Evolutionary conservation across 2,113 vertebrate genomes (phyloP).

Genomic region (Clupea harengus): DNA sequence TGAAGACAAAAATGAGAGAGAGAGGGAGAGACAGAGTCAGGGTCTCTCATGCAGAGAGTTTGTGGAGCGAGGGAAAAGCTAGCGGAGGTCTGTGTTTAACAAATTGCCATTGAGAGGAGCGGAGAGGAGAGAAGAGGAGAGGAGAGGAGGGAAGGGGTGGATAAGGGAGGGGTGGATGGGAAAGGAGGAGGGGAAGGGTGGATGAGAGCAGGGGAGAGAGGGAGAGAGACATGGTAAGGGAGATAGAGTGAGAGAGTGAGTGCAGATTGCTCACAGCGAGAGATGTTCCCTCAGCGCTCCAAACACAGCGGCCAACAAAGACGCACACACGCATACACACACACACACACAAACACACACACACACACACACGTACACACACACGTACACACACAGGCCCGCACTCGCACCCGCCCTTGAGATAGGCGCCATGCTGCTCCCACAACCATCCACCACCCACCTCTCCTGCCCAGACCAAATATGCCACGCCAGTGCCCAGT

Average conservation of each 20-base stretch:
- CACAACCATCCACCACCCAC: conserved; percentile 36
- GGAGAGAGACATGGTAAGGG: conserved; percentile 7
- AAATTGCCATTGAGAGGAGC: conserved; percentile 64
- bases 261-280: conserved; percentile 72
- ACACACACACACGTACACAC: conserved; percentile 1
- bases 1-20: conserved; percentile 18
- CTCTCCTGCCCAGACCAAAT: no score
- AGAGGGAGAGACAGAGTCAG: not conserved
- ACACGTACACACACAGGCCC: conserved; percentile 31
- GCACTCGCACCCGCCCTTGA: conserved; percentile 35
- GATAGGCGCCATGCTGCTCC: conserved; percentile 15
- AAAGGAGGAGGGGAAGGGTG: conserved; percentile 33
- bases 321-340: conserved; percentile 42
- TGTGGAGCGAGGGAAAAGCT: conserved; percentile 49
- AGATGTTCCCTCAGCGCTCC: conserved; percentile 60
- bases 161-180: not conserved
- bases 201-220: not conserved
- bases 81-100: conserved; percentile 66
- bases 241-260: conserved; percentile 42
- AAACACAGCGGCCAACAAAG: conserved; percentile 46
- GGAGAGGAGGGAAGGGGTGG: not conserved
- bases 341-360: conserved; percentile 34
- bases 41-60: not conserved
- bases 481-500: no score
- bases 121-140: not conserved